Evolutionary conservation across 2,797 vertebrate species (phyloP).

Genomic region (Smutsia temminckii): DNA sequence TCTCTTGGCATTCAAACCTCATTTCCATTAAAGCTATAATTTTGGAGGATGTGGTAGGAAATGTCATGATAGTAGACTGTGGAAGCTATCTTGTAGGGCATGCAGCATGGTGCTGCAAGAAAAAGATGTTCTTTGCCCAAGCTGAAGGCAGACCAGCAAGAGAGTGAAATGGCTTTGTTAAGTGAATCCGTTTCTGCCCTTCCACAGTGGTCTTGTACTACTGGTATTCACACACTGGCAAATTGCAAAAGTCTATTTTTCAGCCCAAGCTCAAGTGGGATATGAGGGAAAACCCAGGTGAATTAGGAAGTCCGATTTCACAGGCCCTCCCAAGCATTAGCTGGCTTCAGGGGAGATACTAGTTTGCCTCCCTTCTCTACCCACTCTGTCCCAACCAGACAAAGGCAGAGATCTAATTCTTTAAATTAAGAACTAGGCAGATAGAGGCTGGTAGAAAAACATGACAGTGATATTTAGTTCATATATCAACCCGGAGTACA

Average conservation of each 20-base stretch:
- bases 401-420: constrained; percentile 1
- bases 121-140: not conserved
- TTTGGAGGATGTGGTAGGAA: constrained; percentile 27
- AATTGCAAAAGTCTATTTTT: constrained; percentile 30
- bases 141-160: not conserved
- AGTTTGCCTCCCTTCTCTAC: not conserved
- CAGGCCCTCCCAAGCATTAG: not conserved
- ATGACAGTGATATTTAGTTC: constrained; percentile 13
- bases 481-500: constrained; percentile 26
- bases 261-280: not conserved
- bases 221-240: not conserved
- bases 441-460: not conserved
- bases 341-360: not conserved
- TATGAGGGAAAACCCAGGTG: not conserved
- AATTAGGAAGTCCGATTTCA: not conserved
- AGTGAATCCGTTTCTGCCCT: not conserved
- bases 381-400: not conserved
- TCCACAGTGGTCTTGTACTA: not conserved
- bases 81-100: not conserved
- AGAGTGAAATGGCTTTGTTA: not conserved
- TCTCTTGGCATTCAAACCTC: constrained; percentile 30
- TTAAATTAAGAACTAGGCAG: constrained; percentile 35
- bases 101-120: not conserved
- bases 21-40: not conserved
- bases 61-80: not conserved